phyloP scores from a whole-genome alignment of 1,140 invertebrate species.

The Drosophila pseudoobscura region DNA sequence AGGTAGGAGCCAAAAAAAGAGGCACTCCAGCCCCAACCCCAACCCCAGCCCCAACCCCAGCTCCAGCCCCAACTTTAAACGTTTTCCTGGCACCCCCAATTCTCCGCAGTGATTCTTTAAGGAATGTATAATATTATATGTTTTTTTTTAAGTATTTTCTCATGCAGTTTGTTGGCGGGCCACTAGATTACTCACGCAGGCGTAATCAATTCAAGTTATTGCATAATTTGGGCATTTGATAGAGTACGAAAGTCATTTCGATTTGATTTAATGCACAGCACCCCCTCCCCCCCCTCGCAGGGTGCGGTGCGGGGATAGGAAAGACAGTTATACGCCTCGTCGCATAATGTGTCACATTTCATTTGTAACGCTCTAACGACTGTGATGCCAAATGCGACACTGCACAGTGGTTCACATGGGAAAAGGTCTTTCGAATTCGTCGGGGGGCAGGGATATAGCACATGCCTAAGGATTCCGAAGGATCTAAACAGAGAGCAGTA shows the following conservation, averaged over 20 bases:
- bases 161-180: slow-evolving; percentile 6
- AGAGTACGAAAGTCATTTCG: slow-evolving; percentile 75
- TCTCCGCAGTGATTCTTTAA: slow-evolving; percentile 5
- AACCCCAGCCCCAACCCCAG: no score
- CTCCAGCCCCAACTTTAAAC: slow-evolving; percentile 55
- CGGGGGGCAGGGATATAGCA: no score
- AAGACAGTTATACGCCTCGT: slow-evolving; percentile 72
- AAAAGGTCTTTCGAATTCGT: no score
- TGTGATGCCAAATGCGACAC: slow-evolving; percentile 41
- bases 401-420: slow-evolving; percentile 19
- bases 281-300: not conserved
- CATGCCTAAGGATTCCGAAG: no score
- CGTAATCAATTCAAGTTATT: slow-evolving; percentile 75
- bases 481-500: no score
- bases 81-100: slow-evolving; percentile 35
- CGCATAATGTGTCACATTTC: slow-evolving; percentile 79
- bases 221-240: slow-evolving; percentile 70
- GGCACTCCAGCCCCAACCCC: not conserved
- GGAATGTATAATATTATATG: not conserved
- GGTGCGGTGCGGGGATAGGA: slow-evolving; percentile 25
- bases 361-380: slow-evolving; percentile 68
- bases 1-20: slow-evolving; percentile 25
- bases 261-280: slow-evolving; percentile 71
- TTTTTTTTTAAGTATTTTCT: not conserved
- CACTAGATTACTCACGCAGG: slow-evolving; percentile 58